phyloP scores from a whole-genome alignment of 64 coral and sea anemone species.

The Stylophora pistillata region DNA sequence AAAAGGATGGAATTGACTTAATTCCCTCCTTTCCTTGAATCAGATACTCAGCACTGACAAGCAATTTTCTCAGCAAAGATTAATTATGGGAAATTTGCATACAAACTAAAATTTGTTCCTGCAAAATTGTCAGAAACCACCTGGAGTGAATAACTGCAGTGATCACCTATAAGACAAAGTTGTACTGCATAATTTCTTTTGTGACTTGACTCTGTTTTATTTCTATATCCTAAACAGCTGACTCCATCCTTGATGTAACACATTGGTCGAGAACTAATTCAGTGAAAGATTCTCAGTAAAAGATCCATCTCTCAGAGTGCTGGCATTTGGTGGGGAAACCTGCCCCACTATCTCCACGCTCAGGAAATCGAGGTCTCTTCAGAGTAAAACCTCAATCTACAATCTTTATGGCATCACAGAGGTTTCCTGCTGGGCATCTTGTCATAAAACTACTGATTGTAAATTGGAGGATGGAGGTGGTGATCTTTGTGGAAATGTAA shows the following conservation, averaged over 20 bases:
- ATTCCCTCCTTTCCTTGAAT: too few relatives aligned
- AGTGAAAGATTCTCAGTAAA: slow-evolving; percentile 57
- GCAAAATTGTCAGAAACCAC: too few relatives aligned
- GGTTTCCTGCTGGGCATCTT: slow-evolving; percentile 92
- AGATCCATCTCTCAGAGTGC: slow-evolving; percentile 70
- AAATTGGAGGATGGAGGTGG: too few relatives aligned
- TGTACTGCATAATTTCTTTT: background rate
- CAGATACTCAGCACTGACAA: too few relatives aligned
- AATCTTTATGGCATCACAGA: slow-evolving; percentile 96
- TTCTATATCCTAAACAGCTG: slow-evolving; percentile 46
- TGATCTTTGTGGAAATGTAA: background rate
- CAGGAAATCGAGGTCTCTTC: slow-evolving; percentile 62
- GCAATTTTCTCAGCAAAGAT: too few relatives aligned
- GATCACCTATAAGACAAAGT: too few relatives aligned
- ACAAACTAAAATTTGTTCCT: too few relatives aligned
- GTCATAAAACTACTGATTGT: slow-evolving; percentile 26
- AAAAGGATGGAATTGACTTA: too few relatives aligned
- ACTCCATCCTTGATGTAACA: slow-evolving; percentile 87
- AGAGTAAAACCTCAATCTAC: slow-evolving; percentile 66
- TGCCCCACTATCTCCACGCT: slow-evolving; percentile 69
- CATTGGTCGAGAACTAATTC: slow-evolving; percentile 76
- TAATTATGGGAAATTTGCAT: too few relatives aligned
- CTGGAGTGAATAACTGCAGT: too few relatives aligned
- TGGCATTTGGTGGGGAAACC: slow-evolving; percentile 85
- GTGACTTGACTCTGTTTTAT: too few relatives aligned